Evolutionary conservation across 2,888 invertebrate species (phyloP), one percentile per base, ranked within the genome.

Genomic region (Emmelina monodactyla): DNA sequence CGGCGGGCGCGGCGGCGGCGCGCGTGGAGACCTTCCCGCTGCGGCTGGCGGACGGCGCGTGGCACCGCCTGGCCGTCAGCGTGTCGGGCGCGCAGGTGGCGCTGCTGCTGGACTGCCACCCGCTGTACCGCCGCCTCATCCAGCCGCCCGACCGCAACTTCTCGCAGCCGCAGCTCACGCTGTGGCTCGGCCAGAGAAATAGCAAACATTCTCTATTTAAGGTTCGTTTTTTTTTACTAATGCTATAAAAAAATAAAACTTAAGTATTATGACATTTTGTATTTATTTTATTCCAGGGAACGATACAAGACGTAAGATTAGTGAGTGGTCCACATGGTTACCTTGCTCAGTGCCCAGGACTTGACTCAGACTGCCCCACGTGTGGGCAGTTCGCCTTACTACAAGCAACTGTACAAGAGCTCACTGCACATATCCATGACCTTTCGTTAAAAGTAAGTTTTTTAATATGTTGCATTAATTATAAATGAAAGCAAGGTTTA

Each of bases 101-200:
- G 75, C 83, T 94, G 61, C 84, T 89, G 53, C 88, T 94, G 51
- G 92, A 94, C 83, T 94, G 94, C 81, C 88, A 89, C 70, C 88
- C 89, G 50, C 83, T 92, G 47, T 93, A 92, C 82, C 88, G 88
- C 69, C 86, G 91, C 57, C 83, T 89, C 52, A 85, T 92, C 54
- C 85, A 88, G 49, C 87, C 87, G 46, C 90, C 91, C 37, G 88
- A 89, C 62, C 85, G 89, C 50, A 89, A 89, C 72, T 88, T 89
- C 69, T 84, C 88, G 37, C 82, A 85, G 55, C 87, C 88, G 34
- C 86, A 87, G 66, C 83, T 87, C 42, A 83, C 89, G 51, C 85
- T 94, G 47, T 94, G 91, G 91, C 82, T 94, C 46, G 94, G 94
- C 50, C 94, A 94, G 80, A 85, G 93, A 62, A 91, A 90, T 73